Percentiles rank a stretch among this genome's conserved stretches.
Conservation (phyloP, 2,888 invertebrate species). For the Stenurella melanura region DNA sequence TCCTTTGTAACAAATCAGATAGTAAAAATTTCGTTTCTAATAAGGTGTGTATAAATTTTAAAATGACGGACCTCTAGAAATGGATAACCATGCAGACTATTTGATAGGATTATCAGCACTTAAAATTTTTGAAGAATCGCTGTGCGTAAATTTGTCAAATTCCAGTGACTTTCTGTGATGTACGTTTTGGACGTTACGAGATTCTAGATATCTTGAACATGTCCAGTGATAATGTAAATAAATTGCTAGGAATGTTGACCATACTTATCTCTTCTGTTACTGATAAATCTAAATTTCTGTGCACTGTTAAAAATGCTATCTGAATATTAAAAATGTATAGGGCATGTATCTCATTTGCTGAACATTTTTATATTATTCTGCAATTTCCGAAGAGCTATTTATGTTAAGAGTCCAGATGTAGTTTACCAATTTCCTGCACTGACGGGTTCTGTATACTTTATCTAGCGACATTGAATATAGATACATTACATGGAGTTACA, state of each 20-base stretch:
- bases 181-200: neutral
- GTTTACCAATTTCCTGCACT: too few relatives aligned
- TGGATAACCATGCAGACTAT: neutral
- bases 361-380: too few relatives aligned
- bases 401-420: too few relatives aligned
- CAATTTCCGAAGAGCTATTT: too few relatives aligned
- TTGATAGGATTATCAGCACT: neutral
- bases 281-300: neutral
- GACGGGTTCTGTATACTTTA: too few relatives aligned
- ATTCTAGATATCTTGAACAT: neutral
- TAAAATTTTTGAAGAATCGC: neutral
- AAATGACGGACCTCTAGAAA: too few relatives aligned
- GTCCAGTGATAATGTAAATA: neutral
- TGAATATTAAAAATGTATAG: neutral
- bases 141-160: neutral
- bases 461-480: too few relatives aligned
- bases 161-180: neutral
- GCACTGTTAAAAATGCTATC: neutral
- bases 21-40: too few relatives aligned
- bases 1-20: too few relatives aligned
- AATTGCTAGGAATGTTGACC: neutral
- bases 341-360: too few relatives aligned
- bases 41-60: too few relatives aligned
- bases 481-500: too few relatives aligned
- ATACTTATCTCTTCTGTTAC: neutral